Conservation (phyloP, 2,113 vertebrate species). For the Actenoides hombroni region DNA sequence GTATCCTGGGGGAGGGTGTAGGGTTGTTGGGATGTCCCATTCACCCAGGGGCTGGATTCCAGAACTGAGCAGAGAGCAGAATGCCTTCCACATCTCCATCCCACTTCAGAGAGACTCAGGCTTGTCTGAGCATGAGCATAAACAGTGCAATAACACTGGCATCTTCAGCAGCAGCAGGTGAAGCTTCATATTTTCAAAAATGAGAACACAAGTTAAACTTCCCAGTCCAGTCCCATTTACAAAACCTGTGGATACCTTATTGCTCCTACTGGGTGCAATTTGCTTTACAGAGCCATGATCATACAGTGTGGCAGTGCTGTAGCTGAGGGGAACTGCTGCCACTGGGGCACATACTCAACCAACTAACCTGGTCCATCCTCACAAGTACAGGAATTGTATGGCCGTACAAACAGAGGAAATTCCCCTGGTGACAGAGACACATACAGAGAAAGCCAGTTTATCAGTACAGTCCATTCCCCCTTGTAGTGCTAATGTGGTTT, state of each 20-base stretch:
- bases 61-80: background rate
- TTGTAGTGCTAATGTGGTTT: background rate
- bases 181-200: background rate
- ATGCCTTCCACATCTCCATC: accelerated
- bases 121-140: accelerated
- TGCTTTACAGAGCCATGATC: background rate
- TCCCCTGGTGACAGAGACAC: background rate
- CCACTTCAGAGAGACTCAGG: background rate
- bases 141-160: accelerated
- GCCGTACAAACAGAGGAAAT: background rate
- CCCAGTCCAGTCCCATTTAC: background rate
- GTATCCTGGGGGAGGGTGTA: background rate
- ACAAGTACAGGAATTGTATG: background rate
- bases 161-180: background rate
- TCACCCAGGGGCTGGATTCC: background rate
- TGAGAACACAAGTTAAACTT: background rate
- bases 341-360: accelerated
- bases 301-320: background rate
- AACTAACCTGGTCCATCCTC: background rate
- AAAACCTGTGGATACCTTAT: background rate
- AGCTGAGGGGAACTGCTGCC: background rate
- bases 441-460: background rate
- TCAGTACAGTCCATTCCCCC: background rate
- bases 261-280: background rate
- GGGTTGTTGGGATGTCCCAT: background rate